These are phyloP conservation scores for Mixornis gularis DNA, from an alignment of 2,113 vertebrate species.

Conservation along the genomic window DNA sequence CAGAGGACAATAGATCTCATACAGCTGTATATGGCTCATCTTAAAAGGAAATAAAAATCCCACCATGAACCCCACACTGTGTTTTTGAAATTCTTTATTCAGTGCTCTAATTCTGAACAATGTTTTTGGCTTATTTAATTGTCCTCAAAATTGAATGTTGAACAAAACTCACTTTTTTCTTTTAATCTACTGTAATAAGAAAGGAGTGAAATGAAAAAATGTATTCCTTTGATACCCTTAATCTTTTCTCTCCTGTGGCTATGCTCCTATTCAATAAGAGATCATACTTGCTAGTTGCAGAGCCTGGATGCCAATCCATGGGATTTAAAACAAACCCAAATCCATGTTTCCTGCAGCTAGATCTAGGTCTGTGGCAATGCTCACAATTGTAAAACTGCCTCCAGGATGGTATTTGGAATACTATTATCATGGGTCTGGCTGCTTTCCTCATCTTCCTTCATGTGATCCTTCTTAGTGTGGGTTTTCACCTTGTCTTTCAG, in stretches of 20 bases:
- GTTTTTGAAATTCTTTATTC: conserved; percentile 58
- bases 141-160: conserved; percentile 48
- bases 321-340: conserved; percentile 40
- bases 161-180: conserved; percentile 40
- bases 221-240: conserved; percentile 56
- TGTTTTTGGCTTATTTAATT: conserved; percentile 64
- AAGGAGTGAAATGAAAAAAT: conserved; percentile 56
- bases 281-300: conserved; percentile 21
- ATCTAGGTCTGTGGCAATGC: not conserved
- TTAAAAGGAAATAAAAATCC: conserved; percentile 53
- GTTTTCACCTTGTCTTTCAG: conserved; percentile 14
- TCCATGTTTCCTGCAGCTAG: conserved; percentile 31
- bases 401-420: conserved; percentile 1
- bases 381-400: conserved; percentile 2
- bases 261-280: conserved; percentile 35
- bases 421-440: not conserved
- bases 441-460: not conserved
- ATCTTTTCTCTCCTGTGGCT: conserved; percentile 60
- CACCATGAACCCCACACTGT: conserved; percentile 47
- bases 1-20: conserved; percentile 50
- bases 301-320: not conserved
- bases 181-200: conserved; percentile 61
- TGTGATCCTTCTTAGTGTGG: not conserved
- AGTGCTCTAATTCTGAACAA: conserved; percentile 57
- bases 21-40: conserved; percentile 41